phyloP scores from a whole-genome alignment of 2,113 vertebrate species.

The Megaceryle torquata region DNA sequence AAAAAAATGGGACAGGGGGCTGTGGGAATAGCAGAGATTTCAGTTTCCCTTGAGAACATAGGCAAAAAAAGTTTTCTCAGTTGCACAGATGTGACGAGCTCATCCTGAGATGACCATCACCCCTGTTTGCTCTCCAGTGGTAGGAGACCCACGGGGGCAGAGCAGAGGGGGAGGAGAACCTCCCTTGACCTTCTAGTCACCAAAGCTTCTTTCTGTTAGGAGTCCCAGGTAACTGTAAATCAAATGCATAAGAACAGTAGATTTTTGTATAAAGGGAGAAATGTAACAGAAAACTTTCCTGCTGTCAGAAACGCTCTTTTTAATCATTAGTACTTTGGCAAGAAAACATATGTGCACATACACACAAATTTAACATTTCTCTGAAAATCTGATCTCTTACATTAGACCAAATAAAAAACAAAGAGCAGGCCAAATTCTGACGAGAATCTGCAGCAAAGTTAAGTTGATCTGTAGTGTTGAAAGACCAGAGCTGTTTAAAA shows the following conservation, averaged over 20 bases:
- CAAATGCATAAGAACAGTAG: not conserved
- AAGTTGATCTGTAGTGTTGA: not conserved
- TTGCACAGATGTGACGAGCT: not conserved
- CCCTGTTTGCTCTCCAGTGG: not conserved
- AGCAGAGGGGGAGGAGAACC: not conserved
- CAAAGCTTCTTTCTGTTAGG: not conserved
- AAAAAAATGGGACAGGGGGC: not conserved
- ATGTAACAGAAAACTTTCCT: conserved; percentile 64
- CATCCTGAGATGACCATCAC: not conserved
- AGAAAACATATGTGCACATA: conserved; percentile 21
- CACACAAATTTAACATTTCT: conserved; percentile 62
- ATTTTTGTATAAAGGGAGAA: not conserved
- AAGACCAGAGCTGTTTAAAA: conserved; percentile 4
- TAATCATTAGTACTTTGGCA: conserved; percentile 59
- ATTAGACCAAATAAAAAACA: conserved; percentile 76
- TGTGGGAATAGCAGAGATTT: not conserved
- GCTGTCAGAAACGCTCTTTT: conserved; percentile 65
- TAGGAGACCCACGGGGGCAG: not conserved
- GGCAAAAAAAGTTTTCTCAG: not conserved
- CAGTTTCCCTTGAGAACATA: not conserved
- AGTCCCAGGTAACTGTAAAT: not conserved
- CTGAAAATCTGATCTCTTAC: conserved; percentile 62
- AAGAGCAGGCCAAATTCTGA: conserved; percentile 48
- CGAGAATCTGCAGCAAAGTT: not conserved
- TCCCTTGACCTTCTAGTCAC: not conserved